Evolutionary conservation across 2,113 vertebrate genomes (phyloP).

Genomic region (Gobio gobio): DNA sequence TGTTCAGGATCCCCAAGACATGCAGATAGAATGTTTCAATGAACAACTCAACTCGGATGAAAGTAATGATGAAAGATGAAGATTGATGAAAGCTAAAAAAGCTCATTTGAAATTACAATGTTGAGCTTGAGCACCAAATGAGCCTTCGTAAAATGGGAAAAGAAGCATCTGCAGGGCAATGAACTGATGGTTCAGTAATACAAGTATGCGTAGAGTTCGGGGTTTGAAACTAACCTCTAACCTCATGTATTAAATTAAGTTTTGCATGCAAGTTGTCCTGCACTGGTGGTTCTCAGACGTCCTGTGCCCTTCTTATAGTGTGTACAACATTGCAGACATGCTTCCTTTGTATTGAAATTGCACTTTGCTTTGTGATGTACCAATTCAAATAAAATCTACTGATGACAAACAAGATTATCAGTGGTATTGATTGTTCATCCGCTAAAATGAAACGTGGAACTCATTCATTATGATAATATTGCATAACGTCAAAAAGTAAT

Average conservation of each 20-base stretch:
- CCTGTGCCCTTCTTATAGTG: background rate
- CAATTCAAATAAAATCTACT: background rate
- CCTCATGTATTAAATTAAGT: background rate
- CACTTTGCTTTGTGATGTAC: background rate
- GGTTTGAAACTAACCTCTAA: background rate
- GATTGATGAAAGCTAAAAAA: background rate
- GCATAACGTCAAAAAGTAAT: background rate
- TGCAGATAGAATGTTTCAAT: background rate
- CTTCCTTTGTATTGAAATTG: background rate
- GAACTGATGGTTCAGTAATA: background rate
- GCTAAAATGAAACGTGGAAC: background rate
- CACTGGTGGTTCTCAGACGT: background rate
- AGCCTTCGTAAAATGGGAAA: background rate
- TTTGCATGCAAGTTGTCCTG: background rate
- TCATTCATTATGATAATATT: background rate
- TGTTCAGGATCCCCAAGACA: background rate
- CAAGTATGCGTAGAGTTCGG: no score
- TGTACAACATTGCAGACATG: background rate
- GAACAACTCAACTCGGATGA: background rate
- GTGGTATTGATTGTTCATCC: no score
- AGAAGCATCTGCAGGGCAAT: background rate
- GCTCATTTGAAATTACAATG: background rate
- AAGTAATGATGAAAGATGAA: background rate
- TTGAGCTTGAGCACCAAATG: background rate
- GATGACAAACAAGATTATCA: background rate